phyloP scores from a whole-genome alignment of 2,113 vertebrate species.

The Larimichthys polyactis region DNA sequence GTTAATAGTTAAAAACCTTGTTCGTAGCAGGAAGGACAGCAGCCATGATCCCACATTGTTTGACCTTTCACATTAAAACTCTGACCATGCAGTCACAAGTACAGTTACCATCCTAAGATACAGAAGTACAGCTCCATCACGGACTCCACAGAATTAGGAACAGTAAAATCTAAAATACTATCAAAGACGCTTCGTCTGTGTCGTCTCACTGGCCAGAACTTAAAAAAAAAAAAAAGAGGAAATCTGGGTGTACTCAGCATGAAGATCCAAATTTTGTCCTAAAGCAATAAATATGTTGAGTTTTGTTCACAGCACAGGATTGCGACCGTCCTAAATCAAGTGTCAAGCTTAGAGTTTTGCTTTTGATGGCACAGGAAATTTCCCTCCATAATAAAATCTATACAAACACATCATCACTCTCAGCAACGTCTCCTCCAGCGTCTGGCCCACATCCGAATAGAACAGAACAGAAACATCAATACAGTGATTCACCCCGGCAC shows the following conservation, averaged over 20 bases:
- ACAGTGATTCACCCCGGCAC: slow-evolving; percentile 66
- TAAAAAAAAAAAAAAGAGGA: slow-evolving; percentile 1
- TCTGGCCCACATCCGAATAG: slow-evolving; percentile 24
- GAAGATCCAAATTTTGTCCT: slow-evolving; percentile 5
- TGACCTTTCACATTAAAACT: slow-evolving; percentile 65
- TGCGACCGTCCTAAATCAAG: slow-evolving; percentile 1
- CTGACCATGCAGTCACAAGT: slow-evolving; percentile 63
- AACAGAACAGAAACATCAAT: slow-evolving; percentile 46
- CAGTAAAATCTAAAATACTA: slow-evolving; percentile 32
- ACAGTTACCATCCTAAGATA: slow-evolving; percentile 44
- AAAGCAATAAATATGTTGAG: slow-evolving; percentile 35
- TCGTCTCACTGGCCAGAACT: slow-evolving; percentile 33
- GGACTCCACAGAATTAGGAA: slow-evolving; percentile 30
- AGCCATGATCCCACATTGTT: slow-evolving; percentile 23
- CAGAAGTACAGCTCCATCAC: slow-evolving; percentile 45
- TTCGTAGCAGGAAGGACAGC: slow-evolving; percentile 30
- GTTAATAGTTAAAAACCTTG: slow-evolving; percentile 34
- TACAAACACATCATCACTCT: slow-evolving; percentile 23
- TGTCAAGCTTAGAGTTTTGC: slow-evolving; percentile 15
- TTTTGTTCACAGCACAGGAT: slow-evolving; percentile 33
- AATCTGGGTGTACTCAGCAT: background rate
- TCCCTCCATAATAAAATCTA: slow-evolving; percentile 26
- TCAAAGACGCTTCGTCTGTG: background rate
- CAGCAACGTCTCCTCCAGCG: slow-evolving; percentile 19
- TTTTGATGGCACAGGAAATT: slow-evolving; percentile 55